Conservation (phyloP, 1,140 invertebrate genomes). For the Zaprionus capensis region DNA sequence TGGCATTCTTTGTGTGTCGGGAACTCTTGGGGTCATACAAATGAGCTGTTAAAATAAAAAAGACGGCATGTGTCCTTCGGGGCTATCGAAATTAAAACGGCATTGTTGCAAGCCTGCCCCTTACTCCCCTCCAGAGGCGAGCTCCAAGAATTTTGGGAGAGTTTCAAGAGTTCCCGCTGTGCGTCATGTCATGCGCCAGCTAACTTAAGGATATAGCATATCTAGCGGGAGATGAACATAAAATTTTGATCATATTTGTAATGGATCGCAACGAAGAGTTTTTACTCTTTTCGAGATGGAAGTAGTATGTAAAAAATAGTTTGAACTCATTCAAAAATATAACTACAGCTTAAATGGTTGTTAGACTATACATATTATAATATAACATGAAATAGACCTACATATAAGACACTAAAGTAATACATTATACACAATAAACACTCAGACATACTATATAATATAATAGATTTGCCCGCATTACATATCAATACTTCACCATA, state of each 20-base stretch:
- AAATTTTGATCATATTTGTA: not conserved
- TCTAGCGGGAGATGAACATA: not conserved
- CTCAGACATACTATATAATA: too few relatives aligned
- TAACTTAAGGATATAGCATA: not conserved
- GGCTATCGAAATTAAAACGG: constrained; percentile 52
- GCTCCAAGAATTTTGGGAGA: constrained; percentile 15
- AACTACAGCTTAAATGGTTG: rapidly evolving
- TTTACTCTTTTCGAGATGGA: not conserved
- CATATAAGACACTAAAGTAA: too few relatives aligned
- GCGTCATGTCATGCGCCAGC: not conserved
- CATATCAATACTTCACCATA: too few relatives aligned
- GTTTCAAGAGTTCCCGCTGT: not conserved
- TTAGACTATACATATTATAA: not conserved
- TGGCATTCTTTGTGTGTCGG: constrained; percentile 46
- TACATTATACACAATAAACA: too few relatives aligned
- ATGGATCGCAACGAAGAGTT: not conserved
- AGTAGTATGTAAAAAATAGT: not conserved
- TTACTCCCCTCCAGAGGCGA: too few relatives aligned
- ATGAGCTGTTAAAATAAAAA: constrained; percentile 80
- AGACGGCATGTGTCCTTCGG: constrained; percentile 70
- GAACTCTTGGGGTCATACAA: constrained; percentile 34
- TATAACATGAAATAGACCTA: not conserved
- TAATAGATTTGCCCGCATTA: too few relatives aligned
- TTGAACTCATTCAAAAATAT: not conserved
- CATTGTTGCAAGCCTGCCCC: constrained; percentile 41